Percentiles rank a stretch among this genome's conserved stretches.
Conservation (phyloP, 2,113 vertebrate genomes). For the Saccopteryx bilineata region DNA sequence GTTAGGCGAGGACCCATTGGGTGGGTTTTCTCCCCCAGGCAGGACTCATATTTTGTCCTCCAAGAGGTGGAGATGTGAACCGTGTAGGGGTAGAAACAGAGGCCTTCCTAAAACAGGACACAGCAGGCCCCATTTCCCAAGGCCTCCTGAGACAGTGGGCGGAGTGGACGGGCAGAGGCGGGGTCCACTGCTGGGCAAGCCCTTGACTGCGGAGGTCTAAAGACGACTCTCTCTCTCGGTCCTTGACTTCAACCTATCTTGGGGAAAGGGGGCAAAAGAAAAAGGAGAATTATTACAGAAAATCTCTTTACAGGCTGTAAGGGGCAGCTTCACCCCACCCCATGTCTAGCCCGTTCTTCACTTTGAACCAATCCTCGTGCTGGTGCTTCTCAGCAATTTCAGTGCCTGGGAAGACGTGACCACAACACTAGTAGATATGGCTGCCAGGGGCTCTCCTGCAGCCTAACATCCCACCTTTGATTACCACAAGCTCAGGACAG, state of each 20-base stretch:
- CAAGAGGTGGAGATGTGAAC: conserved; percentile 61
- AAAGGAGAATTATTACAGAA: fast-evolving
- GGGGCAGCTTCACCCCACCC: fast-evolving
- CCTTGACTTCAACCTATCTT: conserved; percentile 75
- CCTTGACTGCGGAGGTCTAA: conserved; percentile 56
- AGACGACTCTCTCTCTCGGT: conserved; percentile 63
- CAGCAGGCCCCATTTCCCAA: background rate
- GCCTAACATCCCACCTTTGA: background rate
- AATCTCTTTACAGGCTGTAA: fast-evolving
- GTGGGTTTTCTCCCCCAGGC: conserved; percentile 29
- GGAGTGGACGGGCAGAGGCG: background rate
- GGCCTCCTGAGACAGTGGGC: background rate
- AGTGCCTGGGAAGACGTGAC: background rate
- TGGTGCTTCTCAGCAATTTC: background rate
- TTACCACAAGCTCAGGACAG: fast-evolving
- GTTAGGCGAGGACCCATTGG: conserved; percentile 16
- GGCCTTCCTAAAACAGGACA: background rate
- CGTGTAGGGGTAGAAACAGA: background rate
- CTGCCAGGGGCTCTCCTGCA: fast-evolving
- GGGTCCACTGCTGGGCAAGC: conserved; percentile 66
- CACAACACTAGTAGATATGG: fast-evolving
- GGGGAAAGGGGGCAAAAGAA: background rate
- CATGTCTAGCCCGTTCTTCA: background rate
- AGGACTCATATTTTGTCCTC: conserved; percentile 51
- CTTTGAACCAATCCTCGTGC: background rate